These are phyloP conservation scores for Xiphorhynchus elegans DNA, from an alignment of 2,113 vertebrate species.

Conservation along the genomic window DNA sequence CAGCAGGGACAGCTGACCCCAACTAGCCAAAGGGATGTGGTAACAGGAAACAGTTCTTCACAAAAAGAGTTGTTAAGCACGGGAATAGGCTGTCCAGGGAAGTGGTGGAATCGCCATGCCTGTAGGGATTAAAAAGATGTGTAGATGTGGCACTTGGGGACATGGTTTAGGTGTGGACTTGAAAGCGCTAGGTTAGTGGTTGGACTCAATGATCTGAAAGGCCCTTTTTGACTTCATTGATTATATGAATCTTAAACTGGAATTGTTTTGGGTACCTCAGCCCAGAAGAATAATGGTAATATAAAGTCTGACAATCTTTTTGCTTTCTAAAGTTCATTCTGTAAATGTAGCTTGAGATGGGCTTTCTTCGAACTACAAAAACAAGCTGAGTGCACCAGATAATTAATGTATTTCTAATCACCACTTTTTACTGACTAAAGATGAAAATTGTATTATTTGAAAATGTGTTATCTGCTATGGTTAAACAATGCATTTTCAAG, in stretches of 20 bases:
- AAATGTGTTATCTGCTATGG: not conserved
- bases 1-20: not conserved
- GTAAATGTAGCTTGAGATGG: not conserved
- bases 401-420: not conserved
- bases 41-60: not conserved
- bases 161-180: not conserved
- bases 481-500: not conserved
- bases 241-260: not conserved
- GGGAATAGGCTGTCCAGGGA: not conserved
- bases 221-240: not conserved
- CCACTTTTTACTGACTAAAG: not conserved
- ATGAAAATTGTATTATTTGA: not conserved
- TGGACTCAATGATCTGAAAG: not conserved
- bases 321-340: not conserved
- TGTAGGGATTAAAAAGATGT: not conserved
- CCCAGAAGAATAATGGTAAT: not conserved
- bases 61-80: not conserved
- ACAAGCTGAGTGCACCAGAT: not conserved
- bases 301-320: not conserved
- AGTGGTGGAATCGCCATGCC: not conserved
- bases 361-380: not conserved
- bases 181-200: not conserved
- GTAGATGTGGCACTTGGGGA: not conserved
- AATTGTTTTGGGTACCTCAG: not conserved
- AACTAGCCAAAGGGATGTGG: not conserved